Percentiles rank a stretch among this genome's conserved stretches.
Evolutionary conservation across 2,113 vertebrate genomes (phyloP).

Genomic region (Stigmatopora nigra): DNA sequence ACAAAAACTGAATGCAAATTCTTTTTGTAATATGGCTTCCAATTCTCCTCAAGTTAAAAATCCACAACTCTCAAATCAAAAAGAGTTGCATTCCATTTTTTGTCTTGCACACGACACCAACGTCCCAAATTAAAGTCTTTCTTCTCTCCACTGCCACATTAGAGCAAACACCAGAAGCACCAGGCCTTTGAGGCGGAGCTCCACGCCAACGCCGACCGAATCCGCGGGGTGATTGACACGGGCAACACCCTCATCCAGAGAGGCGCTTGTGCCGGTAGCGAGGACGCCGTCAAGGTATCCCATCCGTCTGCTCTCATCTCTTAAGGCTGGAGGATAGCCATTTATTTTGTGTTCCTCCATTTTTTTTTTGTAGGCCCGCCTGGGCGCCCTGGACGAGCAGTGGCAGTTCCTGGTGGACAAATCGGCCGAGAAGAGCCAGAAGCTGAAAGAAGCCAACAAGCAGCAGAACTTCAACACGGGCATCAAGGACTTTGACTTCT

Average conservation of each 20-base stretch:
- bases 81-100: not conserved
- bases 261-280: conserved; percentile 91
- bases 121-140: too few species aligned
- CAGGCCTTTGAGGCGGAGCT: conserved; percentile 97
- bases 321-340: too few species aligned
- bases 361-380: conserved; percentile 69
- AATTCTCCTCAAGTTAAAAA: not conserved
- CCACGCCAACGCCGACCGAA: conserved; percentile 92
- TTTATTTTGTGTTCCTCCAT: not conserved
- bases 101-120: not conserved
- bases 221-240: conserved; percentile 91
- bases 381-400: conserved; percentile 88
- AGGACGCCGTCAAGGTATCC: conserved; percentile 91
- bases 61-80: too few species aligned
- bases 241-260: conserved; percentile 93
- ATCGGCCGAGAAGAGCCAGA: conserved; percentile 97
- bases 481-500: conserved; percentile 99
- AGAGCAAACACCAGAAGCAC: conserved; percentile 99
- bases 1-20: not conserved
- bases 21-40: not conserved
- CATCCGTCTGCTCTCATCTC: not conserved
- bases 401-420: conserved; percentile 98
- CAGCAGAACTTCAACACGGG: conserved; percentile 99
- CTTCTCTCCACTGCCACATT: conserved; percentile 26
- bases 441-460: conserved; percentile 96